Base-by-base conservation (phyloP, 2,113 vertebrate genomes). In the Labeo rohita region DNA sequence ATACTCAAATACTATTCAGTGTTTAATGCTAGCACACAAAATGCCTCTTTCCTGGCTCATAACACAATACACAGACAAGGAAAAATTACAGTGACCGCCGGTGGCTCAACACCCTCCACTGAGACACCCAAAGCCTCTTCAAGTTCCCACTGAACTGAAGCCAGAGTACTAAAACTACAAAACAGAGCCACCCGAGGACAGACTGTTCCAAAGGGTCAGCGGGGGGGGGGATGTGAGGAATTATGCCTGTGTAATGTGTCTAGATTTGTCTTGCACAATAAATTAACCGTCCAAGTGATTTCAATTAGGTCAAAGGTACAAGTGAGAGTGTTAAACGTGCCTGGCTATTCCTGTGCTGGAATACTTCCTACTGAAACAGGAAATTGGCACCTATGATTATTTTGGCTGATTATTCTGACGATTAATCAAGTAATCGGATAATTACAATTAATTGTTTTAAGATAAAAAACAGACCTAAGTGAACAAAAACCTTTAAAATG, bases 141-240 rank as follows among this genome's bases (percentile, higher is more conserved):
- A 18, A 72, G 18, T 72, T 72, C 68, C 68, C 79, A 13, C 66
- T 65, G 78, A 81, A 68, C 34, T 45, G 13, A 43, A 61, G 34
- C 47, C 80, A 81, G 77, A 34, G 49, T 59, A 86, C 52, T 66
- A 16, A 74, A 88, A 73, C 39, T 78, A 43, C 47, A 80, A 39
- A 65, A 23, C 36, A 63, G 77, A 84, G 87, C 70, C 84, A 88
- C 47, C 16, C 43, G 45, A 70, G 66, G 80, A 87, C 81, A 73
- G 84, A 11, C 52, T 59, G 54, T 66, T 70, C 36, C 56, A 65
- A 66, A 49, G n/a, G 78, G 74, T 88, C 84, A 84, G 4, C 10
- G 54, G 34, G 49, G 84, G 47, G 47, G 21, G 43, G 11, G 21
- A 72, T 34, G 3, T 28, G n/a, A 47, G 75, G 72, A 72, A 65